Conservation (phyloP, 2,888 invertebrate genomes). For the Ligdia adustata region DNA sequence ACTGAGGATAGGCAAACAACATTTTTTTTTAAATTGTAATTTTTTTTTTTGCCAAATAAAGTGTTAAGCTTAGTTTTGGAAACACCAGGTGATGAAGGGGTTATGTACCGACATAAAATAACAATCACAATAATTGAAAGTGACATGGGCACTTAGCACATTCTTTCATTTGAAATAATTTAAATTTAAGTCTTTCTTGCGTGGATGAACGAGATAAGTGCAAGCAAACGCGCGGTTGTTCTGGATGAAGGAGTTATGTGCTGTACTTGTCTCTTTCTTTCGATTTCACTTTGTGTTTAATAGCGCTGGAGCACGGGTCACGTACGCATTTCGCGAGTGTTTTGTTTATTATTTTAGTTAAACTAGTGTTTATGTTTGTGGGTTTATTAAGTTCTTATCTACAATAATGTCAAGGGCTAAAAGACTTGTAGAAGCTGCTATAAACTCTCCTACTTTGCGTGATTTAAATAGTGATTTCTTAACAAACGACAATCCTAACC, state of each 20-base stretch:
- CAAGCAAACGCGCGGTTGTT: no score
- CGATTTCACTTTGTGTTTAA: no score
- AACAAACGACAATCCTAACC: slow-evolving; percentile 7
- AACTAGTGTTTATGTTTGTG: slow-evolving; percentile 1
- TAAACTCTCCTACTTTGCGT: slow-evolving; percentile 16
- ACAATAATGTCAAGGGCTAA: slow-evolving; percentile 19
- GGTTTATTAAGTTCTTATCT: slow-evolving; percentile 11
- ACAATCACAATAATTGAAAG: slow-evolving; percentile 3
- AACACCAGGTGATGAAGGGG: slow-evolving; percentile 16
- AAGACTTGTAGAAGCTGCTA: slow-evolving; percentile 15
- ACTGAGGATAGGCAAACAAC: no score
- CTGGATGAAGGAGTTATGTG: no score
- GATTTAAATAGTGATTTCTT: slow-evolving; percentile 17
- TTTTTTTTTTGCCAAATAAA: no score
- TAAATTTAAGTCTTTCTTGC: neutral
- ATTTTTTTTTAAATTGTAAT: no score
- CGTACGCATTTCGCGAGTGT: no score
- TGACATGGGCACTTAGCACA: slow-evolving; percentile 5
- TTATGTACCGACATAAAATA: slow-evolving; percentile 9
- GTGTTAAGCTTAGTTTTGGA: slow-evolving; percentile 2
- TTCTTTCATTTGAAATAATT: slow-evolving; percentile 1
- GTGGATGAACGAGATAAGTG: no score
- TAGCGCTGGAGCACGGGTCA: no score
- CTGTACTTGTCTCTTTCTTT: no score
- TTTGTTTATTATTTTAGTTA: no score